Evolutionary conservation across 2,797 vertebrate species (phyloP).

Genomic region (Diceros bicornis): DNA sequence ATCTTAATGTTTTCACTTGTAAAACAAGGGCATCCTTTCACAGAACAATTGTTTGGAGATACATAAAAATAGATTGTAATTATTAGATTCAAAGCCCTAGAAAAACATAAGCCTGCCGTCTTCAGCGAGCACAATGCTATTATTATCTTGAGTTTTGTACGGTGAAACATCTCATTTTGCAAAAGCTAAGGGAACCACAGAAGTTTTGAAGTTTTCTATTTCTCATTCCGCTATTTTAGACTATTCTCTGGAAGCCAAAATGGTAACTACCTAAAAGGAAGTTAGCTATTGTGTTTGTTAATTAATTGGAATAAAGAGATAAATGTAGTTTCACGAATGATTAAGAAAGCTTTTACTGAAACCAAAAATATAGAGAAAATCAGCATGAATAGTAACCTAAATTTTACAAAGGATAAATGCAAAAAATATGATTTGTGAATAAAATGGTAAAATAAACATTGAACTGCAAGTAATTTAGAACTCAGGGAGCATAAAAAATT

Average conservation of each 20-base stretch:
- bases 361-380: neutral
- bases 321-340: neutral
- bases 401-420: neutral
- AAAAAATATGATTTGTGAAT: neutral
- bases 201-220: neutral
- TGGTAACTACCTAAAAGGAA: neutral
- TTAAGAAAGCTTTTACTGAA: neutral
- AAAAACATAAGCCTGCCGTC: neutral
- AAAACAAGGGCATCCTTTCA: neutral
- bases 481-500: neutral
- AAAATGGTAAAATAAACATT: neutral
- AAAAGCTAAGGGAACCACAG: neutral
- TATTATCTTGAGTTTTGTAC: neutral
- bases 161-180: neutral
- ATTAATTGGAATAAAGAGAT: neutral
- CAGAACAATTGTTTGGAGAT: neutral
- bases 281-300: neutral
- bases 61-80: slow-evolving; percentile 2
- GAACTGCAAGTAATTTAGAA: neutral
- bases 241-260: neutral
- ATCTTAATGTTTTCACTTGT: neutral
- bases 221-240: neutral
- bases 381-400: neutral
- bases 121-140: neutral
- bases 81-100: neutral